Percentiles rank a stretch among this genome's conserved stretches.
Conservation (phyloP, 2,113 vertebrate genomes). For the Gopherus evgoodei region DNA sequence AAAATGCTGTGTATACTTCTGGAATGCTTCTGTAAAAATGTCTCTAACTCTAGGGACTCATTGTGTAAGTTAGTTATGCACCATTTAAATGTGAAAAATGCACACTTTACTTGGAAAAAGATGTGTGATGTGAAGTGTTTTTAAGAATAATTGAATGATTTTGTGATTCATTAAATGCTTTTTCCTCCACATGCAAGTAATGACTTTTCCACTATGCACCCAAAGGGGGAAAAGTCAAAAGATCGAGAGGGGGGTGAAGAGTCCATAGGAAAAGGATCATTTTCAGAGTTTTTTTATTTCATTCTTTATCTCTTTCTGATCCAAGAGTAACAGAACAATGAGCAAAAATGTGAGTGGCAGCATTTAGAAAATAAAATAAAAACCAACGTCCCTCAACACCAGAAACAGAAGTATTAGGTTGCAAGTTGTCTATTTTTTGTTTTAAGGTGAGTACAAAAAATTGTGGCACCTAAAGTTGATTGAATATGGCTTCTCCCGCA, state of each 20-base stretch:
- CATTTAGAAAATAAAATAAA: slow-evolving; percentile 11
- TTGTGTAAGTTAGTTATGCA: slow-evolving; percentile 53
- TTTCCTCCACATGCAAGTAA: slow-evolving; percentile 63
- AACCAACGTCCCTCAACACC: not conserved
- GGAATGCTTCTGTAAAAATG: slow-evolving; percentile 49
- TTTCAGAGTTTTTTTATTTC: slow-evolving; percentile 29
- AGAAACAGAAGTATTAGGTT: not conserved
- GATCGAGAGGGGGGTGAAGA: not conserved
- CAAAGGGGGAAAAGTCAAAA: slow-evolving; percentile 59
- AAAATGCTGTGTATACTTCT: slow-evolving; percentile 27
- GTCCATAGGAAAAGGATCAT: not conserved
- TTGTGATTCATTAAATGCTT: slow-evolving; percentile 70
- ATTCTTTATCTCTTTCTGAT: slow-evolving; percentile 47
- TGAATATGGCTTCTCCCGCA: not conserved
- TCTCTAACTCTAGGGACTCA: slow-evolving; percentile 48
- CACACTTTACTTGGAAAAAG: slow-evolving; percentile 66
- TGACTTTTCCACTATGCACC: slow-evolving; percentile 51
- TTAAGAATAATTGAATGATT: slow-evolving; percentile 71
- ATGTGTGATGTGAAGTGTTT: slow-evolving; percentile 65
- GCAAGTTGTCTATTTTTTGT: slow-evolving; percentile 2
- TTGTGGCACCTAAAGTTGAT: slow-evolving; percentile 35
- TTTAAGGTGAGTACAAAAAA: slow-evolving; percentile 47
- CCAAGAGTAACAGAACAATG: slow-evolving; percentile 4
- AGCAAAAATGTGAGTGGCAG: not conserved
- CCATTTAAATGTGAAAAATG: slow-evolving; percentile 73